Percentiles rank a stretch among this genome's conserved stretches.
These are phyloP conservation scores for Taxidea taxus DNA, from an alignment of 2,113 vertebrate species.

Conservation along the genomic window DNA sequence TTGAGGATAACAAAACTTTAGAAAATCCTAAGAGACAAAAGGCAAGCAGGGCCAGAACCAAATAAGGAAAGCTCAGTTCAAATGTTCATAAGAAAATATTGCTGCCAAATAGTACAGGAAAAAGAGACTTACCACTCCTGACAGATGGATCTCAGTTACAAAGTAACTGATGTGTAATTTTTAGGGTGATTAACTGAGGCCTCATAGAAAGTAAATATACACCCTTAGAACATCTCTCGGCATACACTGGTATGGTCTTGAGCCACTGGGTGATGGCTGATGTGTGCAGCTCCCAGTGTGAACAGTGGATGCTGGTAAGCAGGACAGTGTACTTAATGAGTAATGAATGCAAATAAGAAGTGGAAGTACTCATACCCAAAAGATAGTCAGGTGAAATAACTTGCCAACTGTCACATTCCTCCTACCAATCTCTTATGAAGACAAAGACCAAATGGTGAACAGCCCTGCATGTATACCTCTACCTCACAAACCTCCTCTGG, in stretches of 20 bases:
- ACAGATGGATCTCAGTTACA: not conserved
- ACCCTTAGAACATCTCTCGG: not conserved
- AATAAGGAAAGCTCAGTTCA: not conserved
- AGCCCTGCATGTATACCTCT: rapidly evolving
- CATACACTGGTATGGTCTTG: not conserved
- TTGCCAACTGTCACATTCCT: not conserved
- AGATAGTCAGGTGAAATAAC: not conserved
- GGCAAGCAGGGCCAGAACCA: not conserved
- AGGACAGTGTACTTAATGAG: not conserved
- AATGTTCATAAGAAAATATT: not conserved
- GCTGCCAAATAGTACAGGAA: not conserved
- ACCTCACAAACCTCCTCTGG: not conserved
- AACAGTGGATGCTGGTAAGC: not conserved
- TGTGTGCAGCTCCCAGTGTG: too few species aligned
- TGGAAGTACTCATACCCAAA: rapidly evolving
- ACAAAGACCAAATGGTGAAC: not conserved
- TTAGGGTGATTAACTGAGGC: not conserved
- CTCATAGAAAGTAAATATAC: not conserved
- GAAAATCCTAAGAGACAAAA: not conserved
- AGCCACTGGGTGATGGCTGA: not conserved
- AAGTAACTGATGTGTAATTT: not conserved
- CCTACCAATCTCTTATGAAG: not conserved
- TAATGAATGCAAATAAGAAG: not conserved
- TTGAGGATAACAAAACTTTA: not conserved
- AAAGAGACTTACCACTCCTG: not conserved